Evolutionary conservation across 2,797 vertebrate species (phyloP), one percentile per base, ranked within the genome.

Genomic region (Hyperoplus lanceolatus): DNA sequence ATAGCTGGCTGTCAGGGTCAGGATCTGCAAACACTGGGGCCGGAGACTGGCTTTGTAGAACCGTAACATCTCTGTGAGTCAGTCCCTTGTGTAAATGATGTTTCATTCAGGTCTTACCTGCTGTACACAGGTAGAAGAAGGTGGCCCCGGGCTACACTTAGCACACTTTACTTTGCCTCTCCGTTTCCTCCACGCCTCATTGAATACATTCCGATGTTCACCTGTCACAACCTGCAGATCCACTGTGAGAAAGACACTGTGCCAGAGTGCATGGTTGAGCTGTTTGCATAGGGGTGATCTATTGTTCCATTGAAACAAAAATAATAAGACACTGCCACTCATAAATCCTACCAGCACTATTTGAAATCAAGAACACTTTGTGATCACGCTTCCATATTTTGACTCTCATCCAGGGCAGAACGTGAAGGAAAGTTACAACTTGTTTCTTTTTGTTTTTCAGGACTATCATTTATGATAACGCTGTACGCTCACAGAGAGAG

Each of bases 121-220:
- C 81, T 81, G 63, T 62, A 8, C 59, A 63, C 15, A 77, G 66
- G 49, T 54, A 73, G 13, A 87, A 85, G 61, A 55, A 85, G 16
- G 65, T 85, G 41, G 71, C 91, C 73, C 15, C 48, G 50, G 91
- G 93, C 86, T 85, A 88, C 81, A 71, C 81, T 85, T 87, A 15
- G 36, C 78, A 79, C 73, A 78, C 59, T 75, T 60, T 18, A 51
- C 10, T 55, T 51, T 62, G 9, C 74, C 70, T 38, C 66, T 41
- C 21, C 43, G 7, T 39, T 51, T 5, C 16, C 53, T 75, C 50
- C 82, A 75, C 75, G 14, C 85, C 79, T 87, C 48, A 64, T 79
- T 63, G 14, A 75, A 80, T 72, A 68, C 84, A 85, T 86, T 84
- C 83, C 57, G 63, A 13, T 9, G 46, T 79, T 78, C 83, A 81